Percentiles rank a stretch among this genome's conserved stretches.
phyloP scores from a whole-genome alignment of 2,797 vertebrate species.

The Cephalopachus bancanus region DNA sequence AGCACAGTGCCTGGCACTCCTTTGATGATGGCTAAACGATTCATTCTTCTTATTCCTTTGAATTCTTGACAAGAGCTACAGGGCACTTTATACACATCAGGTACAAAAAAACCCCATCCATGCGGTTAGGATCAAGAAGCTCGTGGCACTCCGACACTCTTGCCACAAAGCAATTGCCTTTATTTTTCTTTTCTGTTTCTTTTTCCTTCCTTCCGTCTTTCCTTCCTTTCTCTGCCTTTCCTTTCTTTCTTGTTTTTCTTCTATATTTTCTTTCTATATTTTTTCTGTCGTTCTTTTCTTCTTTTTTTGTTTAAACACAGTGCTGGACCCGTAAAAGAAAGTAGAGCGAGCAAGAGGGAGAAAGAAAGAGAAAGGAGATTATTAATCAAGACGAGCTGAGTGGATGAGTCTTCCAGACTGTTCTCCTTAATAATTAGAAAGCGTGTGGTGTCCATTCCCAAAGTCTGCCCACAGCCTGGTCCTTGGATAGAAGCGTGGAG shows the following conservation, averaged over 20 bases:
- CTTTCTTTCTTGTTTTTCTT: too few relatives aligned
- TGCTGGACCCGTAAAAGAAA: not conserved
- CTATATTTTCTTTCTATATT: too few relatives aligned
- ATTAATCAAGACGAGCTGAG: not conserved
- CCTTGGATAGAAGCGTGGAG: not conserved
- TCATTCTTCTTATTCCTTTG: not conserved
- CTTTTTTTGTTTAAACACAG: not conserved
- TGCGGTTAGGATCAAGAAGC: not conserved
- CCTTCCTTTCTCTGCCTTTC: too few relatives aligned
- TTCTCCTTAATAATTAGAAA: not conserved
- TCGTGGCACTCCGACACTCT: not conserved
- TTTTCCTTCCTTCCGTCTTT: not conserved
- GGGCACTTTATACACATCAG: not conserved
- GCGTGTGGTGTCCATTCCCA: not conserved
- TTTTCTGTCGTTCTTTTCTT: not conserved
- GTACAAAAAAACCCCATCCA: not conserved
- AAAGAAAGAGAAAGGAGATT: not conserved
- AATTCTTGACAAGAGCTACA: not conserved
- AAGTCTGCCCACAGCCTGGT: not conserved
- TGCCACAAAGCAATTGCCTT: not conserved
- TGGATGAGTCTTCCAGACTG: not conserved
- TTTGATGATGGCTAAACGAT: not conserved
- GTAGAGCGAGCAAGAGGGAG: too few relatives aligned
- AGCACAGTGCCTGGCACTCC: not conserved
- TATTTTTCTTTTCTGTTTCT: not conserved